Conservation (phyloP, 2,113 vertebrate genomes). For the Gopherus flavomarginatus region DNA sequence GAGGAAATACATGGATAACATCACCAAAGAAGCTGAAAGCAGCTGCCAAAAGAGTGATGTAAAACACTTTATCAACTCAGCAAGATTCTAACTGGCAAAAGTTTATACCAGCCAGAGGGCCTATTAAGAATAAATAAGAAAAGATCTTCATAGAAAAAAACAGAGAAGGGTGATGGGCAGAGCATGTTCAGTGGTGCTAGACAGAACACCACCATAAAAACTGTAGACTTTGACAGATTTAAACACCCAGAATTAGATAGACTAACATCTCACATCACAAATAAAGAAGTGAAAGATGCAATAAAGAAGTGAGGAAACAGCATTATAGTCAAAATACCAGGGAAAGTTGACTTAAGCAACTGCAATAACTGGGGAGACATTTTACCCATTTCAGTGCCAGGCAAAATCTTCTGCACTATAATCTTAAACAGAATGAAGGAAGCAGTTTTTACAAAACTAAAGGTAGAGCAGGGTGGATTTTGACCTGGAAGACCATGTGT, state of each 20-base stretch:
- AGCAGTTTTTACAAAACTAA: not conserved
- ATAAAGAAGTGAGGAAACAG: not conserved
- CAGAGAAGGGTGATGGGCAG: not conserved
- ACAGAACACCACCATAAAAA: not conserved
- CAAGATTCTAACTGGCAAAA: not conserved
- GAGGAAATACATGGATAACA: not conserved
- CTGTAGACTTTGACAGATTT: not conserved
- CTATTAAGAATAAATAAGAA: not conserved
- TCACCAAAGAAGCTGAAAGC: not conserved
- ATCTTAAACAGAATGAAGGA: not conserved
- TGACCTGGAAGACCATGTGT: not conserved
- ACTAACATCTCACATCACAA: not conserved
- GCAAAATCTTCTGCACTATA: not conserved
- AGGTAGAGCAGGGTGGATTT: not conserved
- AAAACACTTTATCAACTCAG: not conserved
- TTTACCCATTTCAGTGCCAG: not conserved
- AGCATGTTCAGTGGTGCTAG: not conserved
- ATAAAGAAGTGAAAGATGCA: not conserved
- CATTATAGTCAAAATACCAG: not conserved
- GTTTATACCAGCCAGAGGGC: not conserved
- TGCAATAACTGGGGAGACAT: not conserved
- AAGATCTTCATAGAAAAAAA: not conserved
- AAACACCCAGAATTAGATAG: not conserved
- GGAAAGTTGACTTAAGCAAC: not conserved
- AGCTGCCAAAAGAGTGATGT: not conserved